Evolutionary conservation across 2,113 vertebrate species (phyloP).

Genomic region (Taurulus bubalis): DNA sequence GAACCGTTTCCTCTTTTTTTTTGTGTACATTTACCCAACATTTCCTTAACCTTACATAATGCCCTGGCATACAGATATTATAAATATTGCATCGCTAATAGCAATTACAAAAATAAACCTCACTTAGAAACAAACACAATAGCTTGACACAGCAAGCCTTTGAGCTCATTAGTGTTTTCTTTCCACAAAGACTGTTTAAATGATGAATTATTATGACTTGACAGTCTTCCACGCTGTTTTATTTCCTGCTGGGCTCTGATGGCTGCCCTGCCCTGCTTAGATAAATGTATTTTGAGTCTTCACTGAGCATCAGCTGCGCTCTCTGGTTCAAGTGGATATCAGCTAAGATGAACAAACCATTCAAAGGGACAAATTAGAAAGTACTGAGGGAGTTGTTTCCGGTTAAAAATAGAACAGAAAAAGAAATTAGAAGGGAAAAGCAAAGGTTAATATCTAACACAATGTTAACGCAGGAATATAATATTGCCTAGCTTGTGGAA

Average conservation of each 20-base stretch:
- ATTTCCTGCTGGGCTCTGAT: background rate
- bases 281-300: background rate
- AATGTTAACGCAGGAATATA: background rate
- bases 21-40: background rate
- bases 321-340: background rate
- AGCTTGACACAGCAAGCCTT: background rate
- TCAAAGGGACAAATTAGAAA: background rate
- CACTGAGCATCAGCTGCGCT: background rate
- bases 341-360: background rate
- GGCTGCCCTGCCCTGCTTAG: background rate
- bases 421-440: background rate
- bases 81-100: background rate
- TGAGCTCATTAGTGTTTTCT: background rate
- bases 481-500: background rate
- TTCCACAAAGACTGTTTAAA: background rate
- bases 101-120: background rate
- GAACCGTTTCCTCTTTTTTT: too few species aligned
- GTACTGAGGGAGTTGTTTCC: background rate
- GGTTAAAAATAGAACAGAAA: background rate
- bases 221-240: background rate
- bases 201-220: conserved; percentile 8
- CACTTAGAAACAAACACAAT: background rate
- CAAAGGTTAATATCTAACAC: background rate
- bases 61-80: conserved; percentile 10
- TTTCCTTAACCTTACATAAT: conserved; percentile 3